Evolutionary conservation across 2,797 vertebrate genomes (phyloP), one percentile per base, ranked within the genome.

Genomic region (Esox masquinongy): DNA sequence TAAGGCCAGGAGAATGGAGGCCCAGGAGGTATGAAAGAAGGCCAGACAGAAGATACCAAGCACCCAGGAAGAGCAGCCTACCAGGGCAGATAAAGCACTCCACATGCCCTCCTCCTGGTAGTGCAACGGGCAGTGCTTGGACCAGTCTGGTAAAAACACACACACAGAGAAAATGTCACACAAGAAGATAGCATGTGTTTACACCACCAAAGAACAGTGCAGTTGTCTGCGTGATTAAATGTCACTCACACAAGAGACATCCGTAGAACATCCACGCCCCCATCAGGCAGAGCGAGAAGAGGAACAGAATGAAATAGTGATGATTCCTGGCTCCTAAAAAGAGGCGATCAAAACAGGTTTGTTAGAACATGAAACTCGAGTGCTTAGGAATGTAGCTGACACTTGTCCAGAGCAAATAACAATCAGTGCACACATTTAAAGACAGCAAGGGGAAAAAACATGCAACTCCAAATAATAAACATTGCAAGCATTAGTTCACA

Each of bases 21-120:
- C 93, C 96, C 97, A 99, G 1, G 84, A 86, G 50, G 92, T 91
- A 79, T 98, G 96, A 79, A 96, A 95, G 78, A 90, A 83, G 67
- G 94, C 86, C 14, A 98, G 43, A 70, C 90, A 17, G 74, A 96
- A 96, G 80, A 99, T 81, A 82, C 94, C 91, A 47, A 94, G 91
- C 80, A 98, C 83, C 97, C 98, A 99, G 0, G 98, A 95, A 12
- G 97, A 98, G 76, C 96, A 99, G 81, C 82, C 75, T 1, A 94
- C 84, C 67, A 95, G 88, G 77, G 90, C 90, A 0, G 88, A 93
- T 75, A 95, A 67, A 53, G 87, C 92, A 0, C 72, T 92, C 96
- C 96, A 97, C 0, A 89, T n/a, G 49, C 96, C 96, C 74, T 95
- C 92, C 76, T 93, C 89, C 50, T 80, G 74, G 22, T 95, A 95